Conservation (phyloP, 2,888 invertebrate species). For the Cosmia trapezina region DNA sequence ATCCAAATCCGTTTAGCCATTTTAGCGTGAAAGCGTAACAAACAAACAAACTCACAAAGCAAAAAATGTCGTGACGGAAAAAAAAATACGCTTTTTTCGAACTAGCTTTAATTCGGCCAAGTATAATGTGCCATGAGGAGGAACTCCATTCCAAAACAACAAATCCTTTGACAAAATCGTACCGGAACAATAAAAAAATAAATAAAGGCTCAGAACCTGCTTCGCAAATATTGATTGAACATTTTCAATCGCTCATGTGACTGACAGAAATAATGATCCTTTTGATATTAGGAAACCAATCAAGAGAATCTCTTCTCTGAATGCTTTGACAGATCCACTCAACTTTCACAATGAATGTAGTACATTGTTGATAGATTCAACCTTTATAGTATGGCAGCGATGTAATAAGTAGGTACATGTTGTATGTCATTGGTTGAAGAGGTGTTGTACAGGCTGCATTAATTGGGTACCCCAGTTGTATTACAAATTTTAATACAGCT, state of each 20-base stretch:
- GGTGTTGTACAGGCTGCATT: no score
- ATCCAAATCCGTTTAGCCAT: no score
- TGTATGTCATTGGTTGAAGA: background rate
- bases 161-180: background rate
- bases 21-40: no score
- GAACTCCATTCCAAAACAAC: background rate
- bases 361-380: slow-evolving; percentile 20
- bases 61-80: no score
- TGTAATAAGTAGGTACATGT: background rate
- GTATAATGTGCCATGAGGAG: no score
- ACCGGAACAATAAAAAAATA: slow-evolving; percentile 4
- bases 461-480: no score
- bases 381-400: no score
- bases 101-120: no score
- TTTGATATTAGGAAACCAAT: slow-evolving; percentile 45
- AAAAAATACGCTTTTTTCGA: no score
- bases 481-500: no score
- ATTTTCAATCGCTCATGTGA: slow-evolving; percentile 27
- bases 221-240: slow-evolving; percentile 29
- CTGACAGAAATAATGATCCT: slow-evolving; percentile 33
- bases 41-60: no score
- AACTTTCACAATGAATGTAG: slow-evolving; percentile 8
- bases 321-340: slow-evolving; percentile 46
- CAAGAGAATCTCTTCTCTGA: slow-evolving; percentile 29
- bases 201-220: slow-evolving; percentile 11